These are phyloP conservation scores for Macquaria australasica DNA, from an alignment of 2,113 vertebrate species.

Conservation along the genomic window DNA sequence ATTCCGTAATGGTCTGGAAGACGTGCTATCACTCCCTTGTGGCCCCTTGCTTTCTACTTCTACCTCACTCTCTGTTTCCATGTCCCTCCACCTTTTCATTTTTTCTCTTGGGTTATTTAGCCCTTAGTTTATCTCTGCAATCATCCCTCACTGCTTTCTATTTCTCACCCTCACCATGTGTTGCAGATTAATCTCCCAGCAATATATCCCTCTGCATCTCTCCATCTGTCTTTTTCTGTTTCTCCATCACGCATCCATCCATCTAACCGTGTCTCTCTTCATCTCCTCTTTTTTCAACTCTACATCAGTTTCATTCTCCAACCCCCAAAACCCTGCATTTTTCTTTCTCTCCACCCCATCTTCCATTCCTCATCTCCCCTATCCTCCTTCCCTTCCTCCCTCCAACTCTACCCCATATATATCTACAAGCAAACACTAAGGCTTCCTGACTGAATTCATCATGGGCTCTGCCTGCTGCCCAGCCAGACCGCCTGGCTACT, in stretches of 20 bases:
- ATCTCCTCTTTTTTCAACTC: constrained; percentile 11
- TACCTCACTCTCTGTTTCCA: constrained; percentile 9
- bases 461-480: constrained; percentile 26
- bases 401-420: not conserved
- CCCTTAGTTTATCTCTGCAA: constrained; percentile 24
- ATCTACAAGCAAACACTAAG: constrained; percentile 12
- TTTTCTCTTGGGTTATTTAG: constrained; percentile 15
- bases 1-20: constrained; percentile 24
- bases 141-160: constrained; percentile 23
- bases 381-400: not conserved
- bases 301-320: constrained; percentile 1
- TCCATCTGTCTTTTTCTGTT: constrained; percentile 26
- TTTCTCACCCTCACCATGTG: constrained; percentile 16
- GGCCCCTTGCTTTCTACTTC: constrained; percentile 15
- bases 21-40: constrained; percentile 34
- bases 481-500: constrained; percentile 32
- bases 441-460: constrained; percentile 35
- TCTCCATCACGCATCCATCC: constrained; percentile 33
- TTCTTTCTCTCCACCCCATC: not conserved
- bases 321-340: not conserved
- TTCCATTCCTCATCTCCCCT: not conserved
- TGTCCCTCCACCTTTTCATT: constrained; percentile 11
- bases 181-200: constrained; percentile 29
- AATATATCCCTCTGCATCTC: constrained; percentile 32
- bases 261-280: constrained; percentile 15